These are phyloP conservation scores for Ericerus pela DNA, from an alignment of 1,140 invertebrate species.

Conservation along the genomic window DNA sequence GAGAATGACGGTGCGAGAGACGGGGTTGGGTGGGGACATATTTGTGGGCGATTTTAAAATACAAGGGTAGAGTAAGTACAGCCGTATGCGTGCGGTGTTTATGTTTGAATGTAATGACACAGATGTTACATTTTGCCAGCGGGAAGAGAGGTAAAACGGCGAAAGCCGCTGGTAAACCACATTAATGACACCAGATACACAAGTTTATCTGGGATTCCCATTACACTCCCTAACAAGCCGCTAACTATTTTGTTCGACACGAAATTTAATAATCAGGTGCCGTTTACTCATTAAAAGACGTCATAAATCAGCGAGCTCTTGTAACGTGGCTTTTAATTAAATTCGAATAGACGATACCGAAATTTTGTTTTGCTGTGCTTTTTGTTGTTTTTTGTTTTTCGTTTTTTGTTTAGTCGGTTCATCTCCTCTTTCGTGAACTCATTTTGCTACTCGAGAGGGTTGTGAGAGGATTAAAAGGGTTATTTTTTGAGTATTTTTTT, in stretches of 20 bases:
- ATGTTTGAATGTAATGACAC: slow-evolving; percentile 12
- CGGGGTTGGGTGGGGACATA: not conserved
- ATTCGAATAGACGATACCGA: no score
- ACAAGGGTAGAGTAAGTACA: no score
- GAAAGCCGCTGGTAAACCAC: slow-evolving; percentile 1
- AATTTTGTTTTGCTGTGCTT: no score
- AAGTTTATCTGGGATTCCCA: slow-evolving; percentile 7
- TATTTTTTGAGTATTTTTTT: no score
- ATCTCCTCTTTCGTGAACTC: no score
- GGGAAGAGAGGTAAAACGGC: not conserved
- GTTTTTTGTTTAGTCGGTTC: no score
- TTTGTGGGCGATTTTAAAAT: not conserved
- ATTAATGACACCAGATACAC: slow-evolving; percentile 12
- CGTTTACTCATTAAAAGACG: slow-evolving; percentile 12
- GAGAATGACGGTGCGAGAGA: not conserved
- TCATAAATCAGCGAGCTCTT: slow-evolving; percentile 6
- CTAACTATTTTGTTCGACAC: slow-evolving; percentile 12
- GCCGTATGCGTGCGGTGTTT: slow-evolving; percentile 10
- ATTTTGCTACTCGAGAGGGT: no score
- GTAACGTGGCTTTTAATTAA: slow-evolving; percentile 4
- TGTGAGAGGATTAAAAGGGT: no score
- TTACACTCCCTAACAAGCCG: slow-evolving; percentile 10
- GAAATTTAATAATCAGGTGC: slow-evolving; percentile 12
- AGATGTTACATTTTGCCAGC: not conserved
- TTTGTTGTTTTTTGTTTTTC: no score